Conservation (phyloP, 2,797 vertebrate genomes). For the Gorsachius magnificus region DNA sequence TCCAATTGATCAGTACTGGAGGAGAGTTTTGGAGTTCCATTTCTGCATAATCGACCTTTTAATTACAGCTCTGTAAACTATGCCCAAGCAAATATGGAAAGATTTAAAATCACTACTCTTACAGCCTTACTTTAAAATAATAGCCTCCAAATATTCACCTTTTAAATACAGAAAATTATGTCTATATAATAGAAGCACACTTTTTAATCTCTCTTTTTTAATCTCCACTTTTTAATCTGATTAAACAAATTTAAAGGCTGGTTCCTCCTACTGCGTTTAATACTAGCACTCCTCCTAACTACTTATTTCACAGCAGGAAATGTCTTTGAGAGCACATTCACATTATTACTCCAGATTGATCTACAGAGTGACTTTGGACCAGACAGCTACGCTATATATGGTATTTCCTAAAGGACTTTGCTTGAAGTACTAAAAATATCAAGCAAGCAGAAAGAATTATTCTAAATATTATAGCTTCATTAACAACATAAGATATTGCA, state of each 20-base stretch:
- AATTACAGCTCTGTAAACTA: neutral
- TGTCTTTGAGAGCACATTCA: constrained; percentile 69
- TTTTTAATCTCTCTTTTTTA: constrained; percentile 58
- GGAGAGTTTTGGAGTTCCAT: neutral
- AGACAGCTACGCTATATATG: constrained; percentile 29
- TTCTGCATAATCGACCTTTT: neutral
- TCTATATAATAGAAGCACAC: constrained; percentile 16
- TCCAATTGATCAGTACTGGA: neutral
- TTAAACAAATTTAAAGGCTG: constrained; percentile 73
- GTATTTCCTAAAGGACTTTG: neutral
- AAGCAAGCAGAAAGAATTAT: neutral
- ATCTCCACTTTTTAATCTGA: constrained; percentile 77
- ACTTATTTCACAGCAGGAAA: constrained; percentile 72
- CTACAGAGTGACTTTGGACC: constrained; percentile 52
- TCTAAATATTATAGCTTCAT: neutral
- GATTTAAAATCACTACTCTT: constrained; percentile 42
- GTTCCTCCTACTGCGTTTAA: constrained; percentile 71
- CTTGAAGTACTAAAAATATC: constrained; percentile 5
- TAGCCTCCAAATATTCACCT: constrained; percentile 37
- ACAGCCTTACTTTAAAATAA: constrained; percentile 57
- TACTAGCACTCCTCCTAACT: constrained; percentile 67
- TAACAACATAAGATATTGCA: constrained; percentile 2
- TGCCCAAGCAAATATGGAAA: neutral
- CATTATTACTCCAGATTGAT: constrained; percentile 69
- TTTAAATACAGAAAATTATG: constrained; percentile 57